A percentile compares a stretch with the other conserved stretches of the same genome.
Evolutionary conservation across 2,888 invertebrate genomes (phyloP).

Genomic region (Elmis aenea): DNA sequence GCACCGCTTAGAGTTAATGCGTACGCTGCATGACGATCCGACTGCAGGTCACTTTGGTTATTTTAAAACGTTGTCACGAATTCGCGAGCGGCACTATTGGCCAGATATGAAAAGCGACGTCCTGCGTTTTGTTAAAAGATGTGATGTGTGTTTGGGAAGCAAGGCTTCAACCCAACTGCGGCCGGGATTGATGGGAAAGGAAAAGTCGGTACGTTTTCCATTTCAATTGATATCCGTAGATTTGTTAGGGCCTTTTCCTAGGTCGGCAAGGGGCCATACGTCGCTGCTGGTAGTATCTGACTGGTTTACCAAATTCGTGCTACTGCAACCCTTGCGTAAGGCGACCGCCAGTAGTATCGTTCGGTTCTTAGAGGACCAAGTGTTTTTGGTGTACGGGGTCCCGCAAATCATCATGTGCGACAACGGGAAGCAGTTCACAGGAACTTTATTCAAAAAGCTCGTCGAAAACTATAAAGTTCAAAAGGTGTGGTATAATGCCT

Average conservation of each 20-base stretch:
- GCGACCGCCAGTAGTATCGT: slow-evolving; percentile 1
- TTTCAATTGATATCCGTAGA: slow-evolving; percentile 15
- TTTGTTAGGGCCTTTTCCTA: slow-evolving; percentile 13
- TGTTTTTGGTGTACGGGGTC: slow-evolving; percentile 15
- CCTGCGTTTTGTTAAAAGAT: not conserved
- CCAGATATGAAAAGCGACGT: slow-evolving; percentile 2
- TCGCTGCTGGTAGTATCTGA: slow-evolving; percentile 11
- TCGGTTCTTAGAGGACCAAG: slow-evolving; percentile 9
- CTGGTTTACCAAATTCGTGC: slow-evolving; percentile 14
- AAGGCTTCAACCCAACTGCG: slow-evolving; percentile 3
- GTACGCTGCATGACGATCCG: not conserved
- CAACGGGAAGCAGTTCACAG: slow-evolving; percentile 15
- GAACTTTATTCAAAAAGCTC: slow-evolving; percentile 5
- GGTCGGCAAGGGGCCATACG: slow-evolving; percentile 6
- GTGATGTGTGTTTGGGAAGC: slow-evolving; percentile 1
- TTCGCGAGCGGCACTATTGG: slow-evolving; percentile 4
- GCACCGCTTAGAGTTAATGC: slow-evolving; percentile 12
- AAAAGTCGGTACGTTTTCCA: too few relatives aligned
- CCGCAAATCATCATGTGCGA: slow-evolving; percentile 14
- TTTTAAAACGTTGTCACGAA: slow-evolving; percentile 4
- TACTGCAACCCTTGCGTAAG: slow-evolving; percentile 6
- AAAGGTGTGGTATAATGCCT: slow-evolving; percentile 16
- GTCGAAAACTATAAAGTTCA: slow-evolving; percentile 8
- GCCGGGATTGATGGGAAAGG: slow-evolving; percentile 5
- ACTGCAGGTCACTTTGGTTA: slow-evolving; percentile 4